Conservation (phyloP, 2,797 vertebrate genomes). For the Pseudomugil gertrudae region DNA sequence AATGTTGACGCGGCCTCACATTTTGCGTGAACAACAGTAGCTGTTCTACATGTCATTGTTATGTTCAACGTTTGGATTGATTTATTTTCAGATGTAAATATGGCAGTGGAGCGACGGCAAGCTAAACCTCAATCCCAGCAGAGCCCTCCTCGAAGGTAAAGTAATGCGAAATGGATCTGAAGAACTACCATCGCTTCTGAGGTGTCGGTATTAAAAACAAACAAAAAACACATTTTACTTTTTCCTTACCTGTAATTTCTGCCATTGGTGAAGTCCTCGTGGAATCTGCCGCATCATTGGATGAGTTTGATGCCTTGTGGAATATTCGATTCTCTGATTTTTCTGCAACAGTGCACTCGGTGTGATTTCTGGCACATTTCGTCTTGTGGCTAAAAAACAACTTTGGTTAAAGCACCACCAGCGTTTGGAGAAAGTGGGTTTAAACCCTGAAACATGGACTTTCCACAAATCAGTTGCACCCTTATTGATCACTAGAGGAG, state of each 20-base stretch:
- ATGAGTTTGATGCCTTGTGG: conserved; percentile 19
- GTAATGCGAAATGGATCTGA: conserved; percentile 84
- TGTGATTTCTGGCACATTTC: conserved; percentile 11
- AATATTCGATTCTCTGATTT: conserved; percentile 23
- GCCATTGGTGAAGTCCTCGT: conserved; percentile 20
- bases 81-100: conserved; percentile 99
- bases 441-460: neutral
- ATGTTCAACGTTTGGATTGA: conserved; percentile 99
- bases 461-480: no score
- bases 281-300: conserved; percentile 26
- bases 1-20: conserved; percentile 48
- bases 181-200: conserved; percentile 68
- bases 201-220: conserved; percentile 59
- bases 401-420: neutral
- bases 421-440: no score
- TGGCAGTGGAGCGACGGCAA: conserved; percentile 97
- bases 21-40: conserved; percentile 65
- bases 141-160: conserved; percentile 99
- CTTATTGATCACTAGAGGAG: no score
- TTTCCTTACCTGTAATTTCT: conserved; percentile 51
- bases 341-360: conserved; percentile 11
- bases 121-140: conserved; percentile 95
- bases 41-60: conserved; percentile 73
- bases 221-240: conserved; percentile 34
- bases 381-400: neutral